phyloP scores from a whole-genome alignment of 2,113 vertebrate species.

The Pithys albifrons region DNA sequence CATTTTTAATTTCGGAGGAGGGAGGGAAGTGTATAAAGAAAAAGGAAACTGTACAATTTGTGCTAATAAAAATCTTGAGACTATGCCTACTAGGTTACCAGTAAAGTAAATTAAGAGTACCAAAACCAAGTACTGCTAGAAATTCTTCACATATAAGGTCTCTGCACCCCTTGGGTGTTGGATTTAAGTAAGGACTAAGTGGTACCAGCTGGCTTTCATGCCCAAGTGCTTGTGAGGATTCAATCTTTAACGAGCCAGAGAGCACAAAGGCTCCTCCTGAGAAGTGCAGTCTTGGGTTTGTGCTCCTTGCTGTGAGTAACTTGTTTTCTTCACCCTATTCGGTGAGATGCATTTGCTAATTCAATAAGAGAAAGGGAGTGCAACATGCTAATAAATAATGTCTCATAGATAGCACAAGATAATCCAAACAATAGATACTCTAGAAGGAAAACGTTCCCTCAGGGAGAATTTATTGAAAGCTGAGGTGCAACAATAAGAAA shows the following conservation, averaged over 20 bases:
- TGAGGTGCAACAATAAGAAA: constrained; percentile 6
- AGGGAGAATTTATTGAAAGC: constrained; percentile 24
- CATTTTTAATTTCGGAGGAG: not conserved
- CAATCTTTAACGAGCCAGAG: not conserved
- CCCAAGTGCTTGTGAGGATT: not conserved
- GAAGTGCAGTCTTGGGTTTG: not conserved
- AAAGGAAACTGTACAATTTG: not conserved
- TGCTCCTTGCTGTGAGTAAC: not conserved
- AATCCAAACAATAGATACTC: not conserved
- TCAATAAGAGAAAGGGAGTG: not conserved
- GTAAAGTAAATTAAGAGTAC: not conserved
- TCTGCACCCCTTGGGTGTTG: not conserved
- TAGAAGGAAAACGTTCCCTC: not conserved
- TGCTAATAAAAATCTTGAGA: not conserved
- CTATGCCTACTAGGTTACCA: not conserved
- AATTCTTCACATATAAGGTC: not conserved
- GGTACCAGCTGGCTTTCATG: not conserved
- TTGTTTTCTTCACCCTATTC: not conserved
- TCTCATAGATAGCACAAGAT: not conserved
- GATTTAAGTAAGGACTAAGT: constrained; percentile 5
- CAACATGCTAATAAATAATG: not conserved
- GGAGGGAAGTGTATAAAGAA: rapidly evolving
- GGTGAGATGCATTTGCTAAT: not conserved
- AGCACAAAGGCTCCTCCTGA: not conserved
- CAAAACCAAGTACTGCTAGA: not conserved